Percentiles rank a stretch among this genome's conserved stretches.
Evolutionary conservation across 1,140 invertebrate species (phyloP).

Genomic region (Papilio polyxenes): DNA sequence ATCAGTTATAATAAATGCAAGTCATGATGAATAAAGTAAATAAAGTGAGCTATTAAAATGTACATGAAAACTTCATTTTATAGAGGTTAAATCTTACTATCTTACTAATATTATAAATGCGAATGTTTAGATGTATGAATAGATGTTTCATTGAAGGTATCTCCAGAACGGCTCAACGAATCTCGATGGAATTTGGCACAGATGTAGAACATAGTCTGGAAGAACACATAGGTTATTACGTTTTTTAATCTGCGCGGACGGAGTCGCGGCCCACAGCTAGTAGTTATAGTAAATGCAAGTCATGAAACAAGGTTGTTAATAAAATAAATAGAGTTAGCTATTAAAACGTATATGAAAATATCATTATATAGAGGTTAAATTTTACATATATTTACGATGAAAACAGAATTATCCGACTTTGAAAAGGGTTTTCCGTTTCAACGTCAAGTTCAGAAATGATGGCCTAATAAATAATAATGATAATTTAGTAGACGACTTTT

Average conservation of each 20-base stretch:
- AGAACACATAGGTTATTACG: too few relatives aligned
- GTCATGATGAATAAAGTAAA: background rate
- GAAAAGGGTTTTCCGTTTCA: slow-evolving; percentile 13
- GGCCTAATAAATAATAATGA: background rate
- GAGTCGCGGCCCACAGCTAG: too few relatives aligned
- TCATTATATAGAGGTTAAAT: background rate
- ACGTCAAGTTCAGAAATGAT: slow-evolving; percentile 21
- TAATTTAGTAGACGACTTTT: background rate
- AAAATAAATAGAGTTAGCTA: background rate
- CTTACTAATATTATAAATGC: too few relatives aligned
- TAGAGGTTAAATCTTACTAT: background rate
- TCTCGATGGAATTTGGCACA: too few relatives aligned
- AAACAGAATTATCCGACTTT: slow-evolving; percentile 14
- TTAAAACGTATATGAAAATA: slow-evolving; percentile 2
- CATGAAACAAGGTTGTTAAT: background rate
- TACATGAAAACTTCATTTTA: background rate
- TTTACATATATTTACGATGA: background rate
- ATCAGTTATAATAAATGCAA: too few relatives aligned
- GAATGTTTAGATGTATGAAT: too few relatives aligned
- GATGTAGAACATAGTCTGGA: too few relatives aligned
- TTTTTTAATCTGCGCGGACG: too few relatives aligned
- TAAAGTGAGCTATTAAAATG: background rate
- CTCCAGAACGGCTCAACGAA: too few relatives aligned
- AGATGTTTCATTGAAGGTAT: too few relatives aligned
- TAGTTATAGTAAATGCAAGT: too few relatives aligned